Evolutionary conservation across 2,113 vertebrate genomes (phyloP).

Genomic region (Rattus norvegicus): GRCr8 NC_086024.1:58273001-58273500

Average conservation of each 20-base stretch:
- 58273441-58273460: not conserved
- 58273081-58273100: not conserved
- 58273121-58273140: not conserved
- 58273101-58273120: no score
- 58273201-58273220: not conserved
- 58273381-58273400: not conserved
- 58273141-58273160: not conserved
- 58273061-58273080: not conserved
- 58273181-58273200: not conserved
- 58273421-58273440: not conserved
- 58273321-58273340: not conserved
- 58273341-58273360: not conserved
- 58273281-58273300: not conserved
- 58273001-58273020: not conserved
- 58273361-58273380: not conserved
- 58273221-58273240: not conserved
- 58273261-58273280: not conserved
- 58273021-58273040: not conserved
- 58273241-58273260: not conserved
- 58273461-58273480: not conserved
- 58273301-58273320: not conserved
- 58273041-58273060: not conserved
- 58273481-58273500: not conserved
- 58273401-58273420: not conserved
- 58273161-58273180: not conserved